phyloP scores from a whole-genome alignment of 2,113 vertebrate genomes.

The Mohoua ochrocephala region DNA sequence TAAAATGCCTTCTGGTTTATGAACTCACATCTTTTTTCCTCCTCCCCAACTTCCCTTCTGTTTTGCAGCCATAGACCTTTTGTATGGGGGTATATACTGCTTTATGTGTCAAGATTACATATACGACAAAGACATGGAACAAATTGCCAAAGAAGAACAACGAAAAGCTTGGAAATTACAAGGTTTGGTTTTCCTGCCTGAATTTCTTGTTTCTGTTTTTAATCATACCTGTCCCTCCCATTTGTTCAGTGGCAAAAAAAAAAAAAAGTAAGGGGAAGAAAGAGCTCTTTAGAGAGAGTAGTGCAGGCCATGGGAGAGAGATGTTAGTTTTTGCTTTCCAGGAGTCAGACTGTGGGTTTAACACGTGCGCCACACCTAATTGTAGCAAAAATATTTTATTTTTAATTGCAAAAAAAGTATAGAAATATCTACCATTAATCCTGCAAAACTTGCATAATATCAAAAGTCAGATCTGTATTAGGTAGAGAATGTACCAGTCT shows the following conservation, averaged over 20 bases:
- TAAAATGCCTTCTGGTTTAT: slow-evolving; percentile 14
- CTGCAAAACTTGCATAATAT: not conserved
- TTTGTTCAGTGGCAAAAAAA: slow-evolving; percentile 26
- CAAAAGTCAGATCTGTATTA: not conserved
- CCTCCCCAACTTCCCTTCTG: slow-evolving; percentile 29
- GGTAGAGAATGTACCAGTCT: not conserved
- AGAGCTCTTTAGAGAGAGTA: not conserved
- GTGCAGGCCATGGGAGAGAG: not conserved
- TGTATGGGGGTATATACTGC: slow-evolving; percentile 98
- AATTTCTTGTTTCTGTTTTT: slow-evolving; percentile 38
- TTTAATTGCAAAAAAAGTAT: not conserved
- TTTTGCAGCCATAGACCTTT: slow-evolving; percentile 90
- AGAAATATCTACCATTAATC: not conserved
- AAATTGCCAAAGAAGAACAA: slow-evolving; percentile 99
- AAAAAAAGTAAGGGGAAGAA: slow-evolving; percentile 21
- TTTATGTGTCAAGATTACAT: slow-evolving; percentile 99
- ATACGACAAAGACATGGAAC: slow-evolving; percentile 99
- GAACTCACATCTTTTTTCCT: slow-evolving; percentile 1
- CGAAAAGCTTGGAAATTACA: slow-evolving; percentile 98
- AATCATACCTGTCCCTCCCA: slow-evolving; percentile 20
- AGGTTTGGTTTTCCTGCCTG: slow-evolving; percentile 79
- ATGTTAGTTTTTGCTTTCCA: not conserved
- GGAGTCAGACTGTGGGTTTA: slow-evolving; percentile 23
- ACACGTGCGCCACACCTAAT: not conserved
- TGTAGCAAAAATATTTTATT: not conserved